phyloP scores from a whole-genome alignment of 1,140 invertebrate genomes.

The Brachionus manjavacas region DNA sequence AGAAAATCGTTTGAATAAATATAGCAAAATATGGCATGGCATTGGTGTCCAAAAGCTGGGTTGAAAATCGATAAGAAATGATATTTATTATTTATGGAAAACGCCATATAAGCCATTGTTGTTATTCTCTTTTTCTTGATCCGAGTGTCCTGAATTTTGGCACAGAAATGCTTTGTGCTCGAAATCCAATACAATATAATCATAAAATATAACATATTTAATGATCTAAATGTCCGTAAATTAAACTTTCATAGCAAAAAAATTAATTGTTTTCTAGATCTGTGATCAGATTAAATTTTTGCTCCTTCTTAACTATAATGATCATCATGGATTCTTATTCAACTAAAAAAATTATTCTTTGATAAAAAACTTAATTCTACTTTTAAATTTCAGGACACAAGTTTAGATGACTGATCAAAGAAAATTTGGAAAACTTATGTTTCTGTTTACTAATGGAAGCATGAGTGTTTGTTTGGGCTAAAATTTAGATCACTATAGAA shows the following conservation, averaged over 20 bases:
- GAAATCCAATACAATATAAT: constrained; percentile 23
- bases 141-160: constrained; percentile 5
- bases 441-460: not conserved
- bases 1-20: constrained; percentile 32
- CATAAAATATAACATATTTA: constrained; percentile 20
- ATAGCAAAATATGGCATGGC: not conserved
- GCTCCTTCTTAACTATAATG: not conserved
- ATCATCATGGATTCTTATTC: not conserved
- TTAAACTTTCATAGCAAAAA: constrained; percentile 7
- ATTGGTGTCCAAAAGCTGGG: constrained; percentile 30
- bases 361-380: not conserved
- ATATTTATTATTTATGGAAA: constrained; percentile 38
- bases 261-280: constrained; percentile 27
- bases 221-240: constrained; percentile 18
- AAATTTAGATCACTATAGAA: not conserved
- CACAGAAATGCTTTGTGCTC: constrained; percentile 22
- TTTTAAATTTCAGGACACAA: not conserved
- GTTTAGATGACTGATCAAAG: not conserved
- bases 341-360: not conserved
- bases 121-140: not conserved
- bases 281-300: not conserved
- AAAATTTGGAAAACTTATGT: not conserved
- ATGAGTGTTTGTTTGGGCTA: not conserved
- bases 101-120: constrained; percentile 14
- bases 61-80: constrained; percentile 37